phyloP scores from a whole-genome alignment of 1,140 invertebrate species.

The Nasonia giraulti region DNA sequence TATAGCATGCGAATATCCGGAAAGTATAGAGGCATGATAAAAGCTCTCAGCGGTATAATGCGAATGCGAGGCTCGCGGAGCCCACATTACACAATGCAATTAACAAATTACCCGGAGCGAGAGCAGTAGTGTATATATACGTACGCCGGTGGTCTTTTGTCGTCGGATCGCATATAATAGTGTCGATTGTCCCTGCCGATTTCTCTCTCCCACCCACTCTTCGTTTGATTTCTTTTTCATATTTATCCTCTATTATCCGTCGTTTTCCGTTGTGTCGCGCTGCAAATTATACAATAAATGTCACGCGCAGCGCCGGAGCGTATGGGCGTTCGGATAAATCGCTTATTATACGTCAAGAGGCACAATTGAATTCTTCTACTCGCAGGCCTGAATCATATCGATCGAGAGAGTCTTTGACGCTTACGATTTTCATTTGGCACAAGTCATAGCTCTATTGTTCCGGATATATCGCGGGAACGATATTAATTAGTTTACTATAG shows the following conservation, averaged over 20 bases:
- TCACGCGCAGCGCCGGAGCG: not conserved
- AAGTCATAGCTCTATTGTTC: too few species aligned
- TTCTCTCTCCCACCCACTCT: not conserved
- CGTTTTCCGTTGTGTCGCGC: conserved; percentile 16
- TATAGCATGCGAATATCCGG: not conserved
- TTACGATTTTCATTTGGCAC: too few species aligned
- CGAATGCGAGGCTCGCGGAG: conserved; percentile 1
- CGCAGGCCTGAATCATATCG: not conserved
- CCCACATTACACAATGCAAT: conserved; percentile 56
- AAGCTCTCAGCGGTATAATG: conserved; percentile 27
- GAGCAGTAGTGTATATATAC: not conserved
- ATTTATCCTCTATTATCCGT: conserved; percentile 24
- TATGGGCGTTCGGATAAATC: not conserved
- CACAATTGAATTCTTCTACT: not conserved
- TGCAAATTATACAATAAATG: conserved; percentile 30
- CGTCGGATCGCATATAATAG: conserved; percentile 3
- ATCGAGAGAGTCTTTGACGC: not conserved
- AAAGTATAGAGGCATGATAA: conserved; percentile 25
- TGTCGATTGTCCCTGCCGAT: not conserved
- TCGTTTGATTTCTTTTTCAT: conserved; percentile 9
- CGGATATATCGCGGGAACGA: too few species aligned
- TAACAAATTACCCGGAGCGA: conserved; percentile 50
- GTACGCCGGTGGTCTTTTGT: conserved; percentile 22
- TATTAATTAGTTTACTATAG: too few species aligned
- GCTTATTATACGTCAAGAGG: not conserved